Evolutionary conservation across 2,113 vertebrate genomes (phyloP).

Genomic region (Ancistrus triradiatus): DNA sequence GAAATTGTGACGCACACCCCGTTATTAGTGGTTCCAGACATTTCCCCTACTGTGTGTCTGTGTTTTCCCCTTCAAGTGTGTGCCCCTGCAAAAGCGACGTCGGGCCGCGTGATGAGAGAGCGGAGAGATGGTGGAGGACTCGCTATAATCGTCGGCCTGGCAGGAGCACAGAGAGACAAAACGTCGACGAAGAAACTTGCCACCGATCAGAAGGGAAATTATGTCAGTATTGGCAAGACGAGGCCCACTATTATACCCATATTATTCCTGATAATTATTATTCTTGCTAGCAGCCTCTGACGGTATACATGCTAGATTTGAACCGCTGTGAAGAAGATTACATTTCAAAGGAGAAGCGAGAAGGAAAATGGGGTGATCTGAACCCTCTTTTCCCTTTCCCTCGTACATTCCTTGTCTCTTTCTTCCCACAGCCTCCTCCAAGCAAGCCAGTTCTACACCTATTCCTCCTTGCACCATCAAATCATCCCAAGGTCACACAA

Average conservation of each 20-base stretch:
- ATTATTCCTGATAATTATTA: constrained; percentile 44
- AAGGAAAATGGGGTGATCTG: not conserved
- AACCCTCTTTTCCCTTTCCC: not conserved
- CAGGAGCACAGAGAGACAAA: constrained; percentile 26
- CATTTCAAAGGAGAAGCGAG: not conserved
- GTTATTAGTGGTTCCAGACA: constrained; percentile 52
- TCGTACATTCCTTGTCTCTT: not conserved
- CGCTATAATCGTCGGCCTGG: constrained; percentile 40
- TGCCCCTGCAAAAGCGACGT: constrained; percentile 17
- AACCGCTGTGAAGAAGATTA: not conserved
- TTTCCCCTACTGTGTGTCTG: constrained; percentile 36
- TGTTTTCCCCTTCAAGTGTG: constrained; percentile 26
- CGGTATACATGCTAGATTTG: not conserved
- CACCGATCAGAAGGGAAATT: constrained; percentile 34
- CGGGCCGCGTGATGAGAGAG: constrained; percentile 19
- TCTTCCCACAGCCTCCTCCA: not conserved
- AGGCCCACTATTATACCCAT: constrained; percentile 34
- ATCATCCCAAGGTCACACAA: constrained; percentile 5
- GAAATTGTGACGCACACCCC: constrained; percentile 46
- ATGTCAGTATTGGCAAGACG: constrained; percentile 35
- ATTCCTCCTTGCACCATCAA: not conserved
- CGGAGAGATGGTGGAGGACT: constrained; percentile 27
- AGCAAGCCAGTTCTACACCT: not conserved
- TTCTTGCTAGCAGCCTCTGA: constrained; percentile 5
- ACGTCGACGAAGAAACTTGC: constrained; percentile 15